Conservation (phyloP, 1,140 invertebrate genomes). For the Achatina immaculata region DNA sequence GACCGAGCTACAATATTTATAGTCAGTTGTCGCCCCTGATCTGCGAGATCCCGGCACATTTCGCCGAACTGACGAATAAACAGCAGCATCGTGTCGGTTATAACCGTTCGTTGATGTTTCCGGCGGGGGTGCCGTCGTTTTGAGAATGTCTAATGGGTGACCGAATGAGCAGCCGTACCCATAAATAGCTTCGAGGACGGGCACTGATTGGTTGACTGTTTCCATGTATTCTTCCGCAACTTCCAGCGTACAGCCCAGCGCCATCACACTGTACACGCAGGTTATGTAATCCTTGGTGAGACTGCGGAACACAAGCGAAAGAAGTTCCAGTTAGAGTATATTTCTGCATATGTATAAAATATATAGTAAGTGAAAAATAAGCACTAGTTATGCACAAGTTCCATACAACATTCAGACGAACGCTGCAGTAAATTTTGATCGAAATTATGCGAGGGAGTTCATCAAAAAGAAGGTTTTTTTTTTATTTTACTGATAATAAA, state of each 20-base stretch:
- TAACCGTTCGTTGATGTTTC: neutral
- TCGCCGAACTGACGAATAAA: neutral
- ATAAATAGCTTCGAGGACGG: constrained; percentile 37
- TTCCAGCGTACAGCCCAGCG: constrained; percentile 44
- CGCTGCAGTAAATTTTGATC: no score
- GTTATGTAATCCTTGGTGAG: constrained; percentile 47
- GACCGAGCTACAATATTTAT: neutral
- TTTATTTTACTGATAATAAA: no score
- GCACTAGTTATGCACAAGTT: no score
- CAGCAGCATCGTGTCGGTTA: neutral
- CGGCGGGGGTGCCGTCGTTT: constrained; percentile 36
- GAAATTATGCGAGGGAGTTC: no score
- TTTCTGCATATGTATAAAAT: no score
- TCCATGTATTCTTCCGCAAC: constrained; percentile 45
- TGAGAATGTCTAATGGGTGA: constrained; percentile 44
- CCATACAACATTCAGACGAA: no score
- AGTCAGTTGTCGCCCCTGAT: no score
- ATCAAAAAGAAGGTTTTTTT: no score
- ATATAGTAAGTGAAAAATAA: no score
- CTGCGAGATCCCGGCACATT: neutral
- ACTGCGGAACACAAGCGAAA: constrained; percentile 22
- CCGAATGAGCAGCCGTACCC: constrained; percentile 44
- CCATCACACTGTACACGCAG: constrained; percentile 45
- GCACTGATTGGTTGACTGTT: constrained; percentile 40
- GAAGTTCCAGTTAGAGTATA: neutral